Evolutionary conservation across 2,888 invertebrate species (phyloP).

Genomic region (Erynnis tages): DNA sequence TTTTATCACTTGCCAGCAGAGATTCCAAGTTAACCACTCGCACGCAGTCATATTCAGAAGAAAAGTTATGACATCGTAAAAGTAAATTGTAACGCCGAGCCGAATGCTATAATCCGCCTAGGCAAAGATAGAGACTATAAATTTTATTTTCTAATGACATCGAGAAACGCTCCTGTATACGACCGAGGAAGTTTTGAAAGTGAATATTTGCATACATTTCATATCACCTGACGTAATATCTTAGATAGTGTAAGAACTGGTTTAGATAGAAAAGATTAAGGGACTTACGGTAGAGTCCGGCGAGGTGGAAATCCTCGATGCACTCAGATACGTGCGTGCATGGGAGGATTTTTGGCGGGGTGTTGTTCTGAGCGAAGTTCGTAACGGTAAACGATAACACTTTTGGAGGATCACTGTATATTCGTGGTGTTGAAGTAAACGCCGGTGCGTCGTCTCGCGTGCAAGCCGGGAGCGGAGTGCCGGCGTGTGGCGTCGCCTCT

Average conservation of each 20-base stretch:
- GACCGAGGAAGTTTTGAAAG: conserved; percentile 39
- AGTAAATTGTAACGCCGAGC: conserved; percentile 23
- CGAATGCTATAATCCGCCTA: conserved; percentile 26
- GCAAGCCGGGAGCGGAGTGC: conserved; percentile 69
- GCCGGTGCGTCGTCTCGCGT: conserved; percentile 63
- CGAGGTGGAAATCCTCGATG: conserved; percentile 39
- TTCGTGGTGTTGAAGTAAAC: conserved; percentile 38
- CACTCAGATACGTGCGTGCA: conserved; percentile 17
- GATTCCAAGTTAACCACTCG: conserved; percentile 15
- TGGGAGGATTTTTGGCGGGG: background rate
- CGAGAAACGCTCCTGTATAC: conserved; percentile 19
- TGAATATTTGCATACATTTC: conserved; percentile 43
- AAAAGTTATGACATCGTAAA: conserved; percentile 30
- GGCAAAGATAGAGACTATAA: conserved; percentile 17
- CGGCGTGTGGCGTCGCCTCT: conserved; percentile 66
- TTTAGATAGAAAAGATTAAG: conserved; percentile 19
- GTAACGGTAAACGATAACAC: conserved; percentile 40
- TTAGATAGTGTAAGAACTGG: conserved; percentile 29
- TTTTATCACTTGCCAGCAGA: conserved; percentile 12
- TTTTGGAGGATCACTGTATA: conserved; percentile 51
- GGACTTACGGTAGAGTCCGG: conserved; percentile 61
- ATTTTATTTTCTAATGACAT: conserved; percentile 25
- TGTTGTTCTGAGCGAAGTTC: background rate
- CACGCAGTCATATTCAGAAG: conserved; percentile 8
- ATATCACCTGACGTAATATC: conserved; percentile 36